phyloP scores from a whole-genome alignment of 2,888 invertebrate species.

The Pheosia tremula region DNA sequence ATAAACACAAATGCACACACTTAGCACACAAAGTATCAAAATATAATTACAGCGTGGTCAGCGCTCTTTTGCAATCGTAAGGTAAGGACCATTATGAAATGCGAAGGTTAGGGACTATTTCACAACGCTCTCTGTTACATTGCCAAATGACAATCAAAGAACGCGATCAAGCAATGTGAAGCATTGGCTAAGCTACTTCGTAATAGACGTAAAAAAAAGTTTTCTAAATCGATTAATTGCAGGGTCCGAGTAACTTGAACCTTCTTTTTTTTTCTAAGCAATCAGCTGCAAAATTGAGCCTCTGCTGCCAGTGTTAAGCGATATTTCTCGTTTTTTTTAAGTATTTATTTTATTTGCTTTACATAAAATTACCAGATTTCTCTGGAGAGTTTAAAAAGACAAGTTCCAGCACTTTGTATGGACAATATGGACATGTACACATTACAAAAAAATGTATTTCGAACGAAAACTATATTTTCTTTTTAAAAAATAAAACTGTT shows the following conservation, averaged over 20 bases:
- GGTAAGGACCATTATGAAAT: conserved; percentile 10
- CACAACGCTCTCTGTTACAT: conserved; percentile 26
- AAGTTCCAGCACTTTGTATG: too few species aligned
- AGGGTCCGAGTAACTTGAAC: background rate
- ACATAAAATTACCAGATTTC: too few species aligned
- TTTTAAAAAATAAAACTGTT: background rate
- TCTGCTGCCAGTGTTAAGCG: too few species aligned
- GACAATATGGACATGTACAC: too few species aligned
- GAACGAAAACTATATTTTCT: too few species aligned
- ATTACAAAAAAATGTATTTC: too few species aligned
- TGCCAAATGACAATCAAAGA: conserved; percentile 29
- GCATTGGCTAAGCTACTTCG: background rate
- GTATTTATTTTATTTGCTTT: too few species aligned
- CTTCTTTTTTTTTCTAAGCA: too few species aligned
- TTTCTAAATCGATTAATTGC: background rate
- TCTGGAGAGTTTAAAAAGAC: too few species aligned
- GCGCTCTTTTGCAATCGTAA: conserved; percentile 5
- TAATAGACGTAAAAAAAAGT: background rate
- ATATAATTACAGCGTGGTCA: background rate
- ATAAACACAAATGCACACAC: background rate
- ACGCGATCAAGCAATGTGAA: conserved; percentile 13
- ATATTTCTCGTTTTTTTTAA: too few species aligned
- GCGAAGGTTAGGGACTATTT: conserved; percentile 19
- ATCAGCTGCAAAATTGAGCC: too few species aligned
- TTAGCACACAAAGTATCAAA: background rate